Conservation (phyloP, 2,888 invertebrate genomes). For the Scrobipalpa costella region DNA sequence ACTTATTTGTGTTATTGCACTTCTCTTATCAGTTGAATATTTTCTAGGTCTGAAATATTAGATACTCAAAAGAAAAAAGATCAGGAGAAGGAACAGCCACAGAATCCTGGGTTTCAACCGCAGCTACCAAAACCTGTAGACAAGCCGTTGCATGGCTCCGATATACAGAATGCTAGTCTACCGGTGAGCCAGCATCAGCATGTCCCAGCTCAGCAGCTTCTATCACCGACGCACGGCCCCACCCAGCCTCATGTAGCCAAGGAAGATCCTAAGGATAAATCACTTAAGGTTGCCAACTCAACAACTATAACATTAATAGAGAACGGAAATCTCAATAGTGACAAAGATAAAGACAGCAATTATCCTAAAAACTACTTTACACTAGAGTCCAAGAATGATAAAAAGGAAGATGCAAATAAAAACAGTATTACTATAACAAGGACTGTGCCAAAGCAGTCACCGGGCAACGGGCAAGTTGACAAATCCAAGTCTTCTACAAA, state of each 20-base stretch:
- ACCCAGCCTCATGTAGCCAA: constrained; percentile 54
- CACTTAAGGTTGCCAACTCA: constrained; percentile 71
- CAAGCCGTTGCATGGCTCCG: constrained; percentile 50
- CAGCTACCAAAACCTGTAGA: constrained; percentile 56
- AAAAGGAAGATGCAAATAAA: constrained; percentile 75
- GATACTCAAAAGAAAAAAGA: constrained; percentile 81
- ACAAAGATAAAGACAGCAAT: constrained; percentile 68
- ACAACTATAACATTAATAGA: constrained; percentile 74
- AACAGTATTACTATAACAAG: constrained; percentile 77
- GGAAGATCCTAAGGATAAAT: constrained; percentile 70
- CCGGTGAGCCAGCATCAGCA: constrained; percentile 73
- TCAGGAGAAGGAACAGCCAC: constrained; percentile 64
- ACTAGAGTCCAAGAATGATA: constrained; percentile 70
- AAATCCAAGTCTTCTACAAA: constrained; percentile 60
- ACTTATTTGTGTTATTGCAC: not conserved
- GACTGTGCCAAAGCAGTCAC: constrained; percentile 64
- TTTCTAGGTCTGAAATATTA: constrained; percentile 83
- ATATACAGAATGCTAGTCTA: constrained; percentile 53
- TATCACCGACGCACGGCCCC: constrained; percentile 60
- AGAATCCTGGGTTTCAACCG: constrained; percentile 56
- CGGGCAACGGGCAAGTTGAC: constrained; percentile 54
- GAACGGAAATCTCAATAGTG: constrained; percentile 59
- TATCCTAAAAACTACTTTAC: constrained; percentile 72
- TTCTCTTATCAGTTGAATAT: not conserved
- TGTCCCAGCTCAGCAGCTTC: constrained; percentile 65